Evolutionary conservation across 1,140 invertebrate genomes (phyloP), one percentile per base, ranked within the genome.

Genomic region (Cylas formicarius): DNA sequence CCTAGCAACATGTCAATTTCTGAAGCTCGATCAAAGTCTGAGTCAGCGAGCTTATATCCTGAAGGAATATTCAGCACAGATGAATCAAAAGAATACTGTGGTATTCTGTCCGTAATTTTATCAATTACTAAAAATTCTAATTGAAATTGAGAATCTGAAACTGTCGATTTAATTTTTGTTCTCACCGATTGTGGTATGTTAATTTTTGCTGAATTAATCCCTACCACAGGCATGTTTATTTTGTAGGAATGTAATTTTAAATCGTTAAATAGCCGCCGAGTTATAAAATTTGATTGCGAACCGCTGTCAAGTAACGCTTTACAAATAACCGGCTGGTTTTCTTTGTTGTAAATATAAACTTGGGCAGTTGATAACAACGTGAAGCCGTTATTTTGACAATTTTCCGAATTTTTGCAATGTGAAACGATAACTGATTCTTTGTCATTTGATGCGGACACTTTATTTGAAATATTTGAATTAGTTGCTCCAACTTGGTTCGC

Each of bases 1-100:
- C 47, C 43, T 17, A 50, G 27, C 6, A 52, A 28, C 14, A 55
- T 5, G 35, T 55, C 50, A 1, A 54, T 21, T 14, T 20, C 14
- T 20, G 22, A 5, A 10, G 43, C 34, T 14, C 20, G 4, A 18
- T 51, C 31, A 35, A 47, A 51, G 6, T 42, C 11, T 21, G 18
- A 19, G 19, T 51, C 48, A 2, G 44, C 48, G n/a, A 47, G 18
- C 11, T 40, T 3, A 51, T 35, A 36, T 44, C 34, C 3, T 22
- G 5, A 2, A n/a, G 43, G 48, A 16, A 51, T 47, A 16, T 51
- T 44, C 2, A 49, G 26, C 7, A 3, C 20, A 7, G 24, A 14
- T 29, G 16, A 13, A 18, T 50, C 48, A 19, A 50, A 32, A 4
- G 27, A 33, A 18, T 34, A 19, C 21, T 32, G 36, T 6, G 43